Percentiles rank a stretch among this genome's conserved stretches.
Conservation (phyloP, 2,797 vertebrate genomes). For the Cetoscarus ocellatus region DNA sequence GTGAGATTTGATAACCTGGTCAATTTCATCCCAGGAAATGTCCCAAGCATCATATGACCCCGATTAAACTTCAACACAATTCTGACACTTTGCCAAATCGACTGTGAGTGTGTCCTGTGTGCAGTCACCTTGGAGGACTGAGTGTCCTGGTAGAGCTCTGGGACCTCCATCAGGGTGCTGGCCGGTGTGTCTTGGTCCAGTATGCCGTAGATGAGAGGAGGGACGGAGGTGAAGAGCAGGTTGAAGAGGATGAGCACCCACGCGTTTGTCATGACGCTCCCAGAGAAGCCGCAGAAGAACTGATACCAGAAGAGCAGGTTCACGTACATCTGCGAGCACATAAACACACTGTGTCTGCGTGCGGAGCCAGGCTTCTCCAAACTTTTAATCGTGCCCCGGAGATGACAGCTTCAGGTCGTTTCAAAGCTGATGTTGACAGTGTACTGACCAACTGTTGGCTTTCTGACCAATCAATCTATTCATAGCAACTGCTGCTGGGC, state of each 20-base stretch:
- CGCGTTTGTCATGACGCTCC: constrained; percentile 93
- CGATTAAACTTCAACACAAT: no score
- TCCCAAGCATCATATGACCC: no score
- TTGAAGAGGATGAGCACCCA: constrained; percentile 98
- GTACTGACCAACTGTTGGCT: no score
- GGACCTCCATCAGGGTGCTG: constrained; percentile 84
- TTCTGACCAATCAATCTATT: no score
- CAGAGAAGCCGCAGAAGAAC: constrained; percentile 97
- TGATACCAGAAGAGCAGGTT: constrained; percentile 98
- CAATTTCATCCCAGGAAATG: no score
- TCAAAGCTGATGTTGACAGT: no score
- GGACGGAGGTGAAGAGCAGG: constrained; percentile 93
- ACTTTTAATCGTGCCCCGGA: no score
- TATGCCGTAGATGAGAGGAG: constrained; percentile 92
- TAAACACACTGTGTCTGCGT: neutral
- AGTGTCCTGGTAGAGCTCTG: constrained; percentile 87
- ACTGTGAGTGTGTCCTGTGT: neutral
- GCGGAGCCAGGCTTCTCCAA: no score
- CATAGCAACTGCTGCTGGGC: no score
- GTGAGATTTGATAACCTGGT: no score
- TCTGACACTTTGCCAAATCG: neutral
- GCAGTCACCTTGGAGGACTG: constrained; percentile 87
- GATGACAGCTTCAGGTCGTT: no score
- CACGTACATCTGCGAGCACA: constrained; percentile 89
- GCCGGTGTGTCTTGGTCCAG: constrained; percentile 90